phyloP scores from a whole-genome alignment of 2,113 vertebrate genomes.

The Thryonomys swinderianus region DNA sequence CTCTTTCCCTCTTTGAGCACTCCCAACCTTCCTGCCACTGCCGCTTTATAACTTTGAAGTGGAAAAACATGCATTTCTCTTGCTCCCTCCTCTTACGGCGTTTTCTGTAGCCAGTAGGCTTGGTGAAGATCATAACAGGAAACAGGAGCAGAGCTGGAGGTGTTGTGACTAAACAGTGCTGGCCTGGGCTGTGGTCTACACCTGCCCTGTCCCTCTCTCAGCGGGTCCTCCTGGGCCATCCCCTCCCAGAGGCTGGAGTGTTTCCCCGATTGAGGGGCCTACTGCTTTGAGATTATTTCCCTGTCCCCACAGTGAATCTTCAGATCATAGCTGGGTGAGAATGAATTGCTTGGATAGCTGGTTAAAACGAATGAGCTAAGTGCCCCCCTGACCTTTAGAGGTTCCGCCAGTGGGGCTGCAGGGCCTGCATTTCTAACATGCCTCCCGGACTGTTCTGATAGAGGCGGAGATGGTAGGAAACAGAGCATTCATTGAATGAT shows the following conservation, averaged over 20 bases:
- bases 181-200: not conserved
- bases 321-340: not conserved
- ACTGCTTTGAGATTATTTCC: not conserved
- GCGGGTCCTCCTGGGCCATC: not conserved
- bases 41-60: not conserved
- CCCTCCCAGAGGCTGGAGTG: not conserved
- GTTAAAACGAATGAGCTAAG: not conserved
- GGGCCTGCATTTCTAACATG: not conserved
- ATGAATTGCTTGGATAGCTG: not conserved
- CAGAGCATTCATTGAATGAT: not conserved
- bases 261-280: not conserved
- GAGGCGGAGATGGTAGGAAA: not conserved
- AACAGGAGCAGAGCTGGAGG: not conserved
- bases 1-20: not conserved
- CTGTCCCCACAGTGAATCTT: not conserved
- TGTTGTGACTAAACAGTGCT: not conserved
- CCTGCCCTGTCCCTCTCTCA: not conserved
- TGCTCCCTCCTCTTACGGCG: not conserved
- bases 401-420: not conserved
- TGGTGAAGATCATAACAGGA: not conserved
- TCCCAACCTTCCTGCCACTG: not conserved
- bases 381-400: not conserved
- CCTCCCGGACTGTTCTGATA: not conserved
- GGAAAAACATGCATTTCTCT: not conserved
- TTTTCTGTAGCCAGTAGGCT: not conserved